Evolutionary conservation across 2,113 vertebrate genomes (phyloP).

Genomic region (Catharus fuscescens): DNA sequence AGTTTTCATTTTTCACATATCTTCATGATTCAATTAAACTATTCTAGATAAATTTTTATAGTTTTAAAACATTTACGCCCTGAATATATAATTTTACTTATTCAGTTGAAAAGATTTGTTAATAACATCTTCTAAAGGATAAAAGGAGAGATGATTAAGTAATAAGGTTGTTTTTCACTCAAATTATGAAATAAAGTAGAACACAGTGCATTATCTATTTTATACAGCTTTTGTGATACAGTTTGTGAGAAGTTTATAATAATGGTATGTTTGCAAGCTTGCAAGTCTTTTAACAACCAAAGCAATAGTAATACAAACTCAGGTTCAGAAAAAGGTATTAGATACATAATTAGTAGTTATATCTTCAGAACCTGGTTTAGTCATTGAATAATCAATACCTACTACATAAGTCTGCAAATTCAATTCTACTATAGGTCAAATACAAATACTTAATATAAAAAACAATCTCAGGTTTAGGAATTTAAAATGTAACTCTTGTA

Average conservation of each 20-base stretch:
- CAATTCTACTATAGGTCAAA: not conserved
- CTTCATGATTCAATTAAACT: slow-evolving; percentile 70
- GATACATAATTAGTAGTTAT: slow-evolving; percentile 17
- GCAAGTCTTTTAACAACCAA: slow-evolving; percentile 11
- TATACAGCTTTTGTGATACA: slow-evolving; percentile 38
- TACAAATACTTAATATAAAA: not conserved
- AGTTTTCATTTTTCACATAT: slow-evolving; percentile 58
- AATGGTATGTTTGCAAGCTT: slow-evolving; percentile 6
- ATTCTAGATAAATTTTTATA: slow-evolving; percentile 39
- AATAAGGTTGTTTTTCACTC: slow-evolving; percentile 57
- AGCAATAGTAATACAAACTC: slow-evolving; percentile 23
- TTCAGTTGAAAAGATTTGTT: slow-evolving; percentile 70
- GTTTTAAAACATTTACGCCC: slow-evolving; percentile 73
- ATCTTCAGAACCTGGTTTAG: not conserved
- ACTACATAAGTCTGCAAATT: not conserved
- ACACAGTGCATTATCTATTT: slow-evolving; percentile 4
- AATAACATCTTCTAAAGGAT: slow-evolving; percentile 61
- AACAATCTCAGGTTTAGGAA: not conserved
- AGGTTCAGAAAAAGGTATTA: not conserved
- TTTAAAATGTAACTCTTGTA: not conserved
- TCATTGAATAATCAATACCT: not conserved
- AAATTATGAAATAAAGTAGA: slow-evolving; percentile 37
- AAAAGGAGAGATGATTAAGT: slow-evolving; percentile 60
- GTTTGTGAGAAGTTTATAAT: not conserved
- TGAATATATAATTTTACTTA: slow-evolving; percentile 75